Conservation (phyloP, 2,797 vertebrate genomes). For the Pristis pectinata region DNA sequence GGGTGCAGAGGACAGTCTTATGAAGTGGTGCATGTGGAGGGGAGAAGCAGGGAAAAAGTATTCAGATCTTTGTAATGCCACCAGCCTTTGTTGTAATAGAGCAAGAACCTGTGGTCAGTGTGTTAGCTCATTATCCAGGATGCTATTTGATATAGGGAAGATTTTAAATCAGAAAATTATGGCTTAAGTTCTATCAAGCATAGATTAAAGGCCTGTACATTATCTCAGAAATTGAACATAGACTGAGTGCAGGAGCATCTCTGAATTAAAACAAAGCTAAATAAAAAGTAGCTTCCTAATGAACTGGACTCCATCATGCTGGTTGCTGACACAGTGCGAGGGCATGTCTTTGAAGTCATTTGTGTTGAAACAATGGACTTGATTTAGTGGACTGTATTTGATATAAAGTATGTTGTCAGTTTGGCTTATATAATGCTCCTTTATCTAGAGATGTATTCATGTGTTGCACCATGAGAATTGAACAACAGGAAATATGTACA, state of each 20-base stretch:
- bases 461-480: not conserved
- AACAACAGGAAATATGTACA: not conserved
- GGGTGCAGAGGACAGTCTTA: not conserved
- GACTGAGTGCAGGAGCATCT: not conserved
- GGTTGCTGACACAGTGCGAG: not conserved
- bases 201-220: not conserved
- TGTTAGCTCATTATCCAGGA: not conserved
- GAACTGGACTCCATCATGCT: not conserved
- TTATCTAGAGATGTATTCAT: not conserved
- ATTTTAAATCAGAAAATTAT: not conserved
- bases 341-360: not conserved
- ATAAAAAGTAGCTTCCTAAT: not conserved
- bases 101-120: not conserved
- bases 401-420: not conserved
- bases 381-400: not conserved
- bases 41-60: not conserved
- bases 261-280: not conserved
- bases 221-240: not conserved
- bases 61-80: not conserved
- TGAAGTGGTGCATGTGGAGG: not conserved
- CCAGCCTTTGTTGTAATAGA: not conserved
- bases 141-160: too few relatives aligned
- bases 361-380: not conserved
- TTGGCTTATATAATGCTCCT: not conserved
- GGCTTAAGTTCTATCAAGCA: not conserved